phyloP scores from a whole-genome alignment of 2,797 vertebrate species.

The Hippopotamyrus pictus region DNA sequence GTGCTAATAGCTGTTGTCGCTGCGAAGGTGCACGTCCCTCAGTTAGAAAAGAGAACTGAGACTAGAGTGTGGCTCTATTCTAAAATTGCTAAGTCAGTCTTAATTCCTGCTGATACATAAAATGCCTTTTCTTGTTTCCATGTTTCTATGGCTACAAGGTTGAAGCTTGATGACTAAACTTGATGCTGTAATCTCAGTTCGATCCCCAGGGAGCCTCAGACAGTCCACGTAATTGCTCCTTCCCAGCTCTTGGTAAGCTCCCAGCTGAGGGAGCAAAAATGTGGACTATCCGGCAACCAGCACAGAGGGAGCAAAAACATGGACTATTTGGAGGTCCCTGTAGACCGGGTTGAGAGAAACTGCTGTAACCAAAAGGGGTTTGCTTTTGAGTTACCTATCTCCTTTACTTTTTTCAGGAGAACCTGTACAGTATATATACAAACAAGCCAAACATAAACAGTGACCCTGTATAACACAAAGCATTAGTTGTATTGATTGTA shows the following conservation, averaged over 20 bases:
- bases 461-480: neutral
- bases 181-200: neutral
- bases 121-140: neutral
- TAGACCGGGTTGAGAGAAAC: neutral
- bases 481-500: neutral
- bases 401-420: neutral
- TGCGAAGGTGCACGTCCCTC: neutral
- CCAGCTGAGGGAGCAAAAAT: neutral
- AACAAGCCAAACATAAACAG: neutral
- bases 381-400: neutral
- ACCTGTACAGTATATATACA: neutral
- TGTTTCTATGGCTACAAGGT: neutral
- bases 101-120: neutral
- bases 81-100: neutral
- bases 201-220: neutral
- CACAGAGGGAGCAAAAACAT: neutral
- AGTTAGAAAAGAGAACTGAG: neutral
- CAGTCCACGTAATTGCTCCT: neutral
- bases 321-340: neutral
- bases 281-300: neutral
- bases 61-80: neutral
- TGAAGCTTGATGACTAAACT: neutral
- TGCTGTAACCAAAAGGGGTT: neutral
- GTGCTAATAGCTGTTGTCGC: constrained; percentile 46
- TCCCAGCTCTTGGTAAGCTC: neutral